Percentiles rank a stretch among this genome's conserved stretches.
These are phyloP conservation scores for Cheilosia impressa DNA, from an alignment of 2,888 invertebrate genomes.

Conservation along the genomic window DNA sequence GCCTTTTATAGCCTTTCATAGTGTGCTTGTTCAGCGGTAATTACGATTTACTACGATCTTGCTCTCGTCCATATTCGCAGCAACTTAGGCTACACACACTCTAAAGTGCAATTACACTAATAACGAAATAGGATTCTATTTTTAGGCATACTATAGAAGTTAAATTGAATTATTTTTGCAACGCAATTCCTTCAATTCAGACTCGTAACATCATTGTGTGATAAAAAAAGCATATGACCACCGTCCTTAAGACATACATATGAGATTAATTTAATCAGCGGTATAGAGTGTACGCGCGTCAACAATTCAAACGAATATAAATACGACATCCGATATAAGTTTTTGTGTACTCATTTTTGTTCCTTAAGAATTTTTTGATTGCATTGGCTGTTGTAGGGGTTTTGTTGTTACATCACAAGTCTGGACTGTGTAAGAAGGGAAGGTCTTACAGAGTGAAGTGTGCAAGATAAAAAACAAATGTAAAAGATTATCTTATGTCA, in stretches of 20 bases:
- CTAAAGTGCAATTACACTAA: conserved; percentile 8
- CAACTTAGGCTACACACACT: not conserved
- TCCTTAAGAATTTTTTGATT: not conserved
- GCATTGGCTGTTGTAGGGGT: not conserved
- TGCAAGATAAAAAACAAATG: not conserved
- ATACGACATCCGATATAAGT: conserved; percentile 12
- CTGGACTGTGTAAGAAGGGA: too few relatives aligned
- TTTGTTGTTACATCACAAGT: not conserved
- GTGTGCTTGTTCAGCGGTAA: not conserved
- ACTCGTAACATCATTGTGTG: conserved; percentile 8
- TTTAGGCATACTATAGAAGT: not conserved
- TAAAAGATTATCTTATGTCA: conserved; percentile 1
- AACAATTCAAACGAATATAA: conserved; percentile 5
- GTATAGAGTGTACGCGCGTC: not conserved
- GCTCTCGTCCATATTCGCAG: not conserved
- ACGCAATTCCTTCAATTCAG: conserved; percentile 50
- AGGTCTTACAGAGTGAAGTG: not conserved
- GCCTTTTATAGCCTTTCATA: not conserved
- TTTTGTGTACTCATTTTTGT: not conserved
- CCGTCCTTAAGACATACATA: conserved; percentile 5
- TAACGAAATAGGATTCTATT: not conserved
- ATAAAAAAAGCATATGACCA: not conserved
- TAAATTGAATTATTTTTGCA: conserved; percentile 49
- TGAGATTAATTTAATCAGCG: conserved; percentile 22
- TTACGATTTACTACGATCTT: not conserved